Evolutionary conservation across 2,113 vertebrate genomes (phyloP).

Genomic region (Cettia cetti): DNA sequence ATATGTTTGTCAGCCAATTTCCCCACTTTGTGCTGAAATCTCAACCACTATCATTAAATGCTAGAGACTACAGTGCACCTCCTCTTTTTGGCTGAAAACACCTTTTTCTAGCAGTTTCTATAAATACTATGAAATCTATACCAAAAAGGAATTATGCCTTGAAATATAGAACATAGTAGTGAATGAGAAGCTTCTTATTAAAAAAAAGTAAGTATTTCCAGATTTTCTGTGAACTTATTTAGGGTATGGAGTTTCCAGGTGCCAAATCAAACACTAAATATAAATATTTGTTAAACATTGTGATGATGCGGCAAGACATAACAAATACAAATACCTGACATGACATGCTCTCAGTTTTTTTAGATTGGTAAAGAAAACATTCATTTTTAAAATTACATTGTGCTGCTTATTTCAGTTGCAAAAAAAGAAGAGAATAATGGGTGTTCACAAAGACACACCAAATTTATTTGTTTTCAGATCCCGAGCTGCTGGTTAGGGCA

Average conservation of each 20-base stretch:
- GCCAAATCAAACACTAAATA: neutral
- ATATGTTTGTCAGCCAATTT: neutral
- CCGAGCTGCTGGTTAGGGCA: neutral
- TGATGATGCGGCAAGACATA: neutral
- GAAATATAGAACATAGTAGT: neutral
- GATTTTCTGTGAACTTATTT: neutral
- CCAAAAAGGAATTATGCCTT: neutral
- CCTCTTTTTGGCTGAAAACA: neutral
- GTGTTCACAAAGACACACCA: neutral
- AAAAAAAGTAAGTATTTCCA: neutral
- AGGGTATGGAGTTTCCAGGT: neutral
- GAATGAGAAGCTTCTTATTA: neutral
- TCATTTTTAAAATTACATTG: neutral
- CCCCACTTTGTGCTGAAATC: neutral
- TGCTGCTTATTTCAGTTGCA: neutral
- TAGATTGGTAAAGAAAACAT: neutral
- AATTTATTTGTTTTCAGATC: neutral
- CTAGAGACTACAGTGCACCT: neutral
- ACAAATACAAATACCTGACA: neutral
- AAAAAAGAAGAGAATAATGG: neutral
- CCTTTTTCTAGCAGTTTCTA: neutral
- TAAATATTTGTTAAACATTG: neutral
- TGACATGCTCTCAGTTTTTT: neutral
- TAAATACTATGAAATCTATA: neutral
- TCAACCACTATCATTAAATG: accelerated